Base-by-base conservation (phyloP, 64 coral and sea anemone species). In the Actinia equina region DNA sequence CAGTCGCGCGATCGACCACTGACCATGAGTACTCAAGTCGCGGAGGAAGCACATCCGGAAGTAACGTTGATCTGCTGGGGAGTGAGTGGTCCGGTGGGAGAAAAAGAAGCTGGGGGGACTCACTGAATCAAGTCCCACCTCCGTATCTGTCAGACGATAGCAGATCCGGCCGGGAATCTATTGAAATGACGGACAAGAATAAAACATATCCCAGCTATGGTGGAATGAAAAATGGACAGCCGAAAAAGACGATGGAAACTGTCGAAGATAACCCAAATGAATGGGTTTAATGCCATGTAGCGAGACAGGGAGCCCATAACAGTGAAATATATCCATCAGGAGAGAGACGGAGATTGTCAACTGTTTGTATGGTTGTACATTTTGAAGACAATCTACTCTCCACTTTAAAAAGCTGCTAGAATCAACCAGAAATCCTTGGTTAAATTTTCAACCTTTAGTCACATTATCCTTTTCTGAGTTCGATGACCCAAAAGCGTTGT, bases 41-140 rank as follows among this genome's bases (percentile, higher is more conserved):
- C 85, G 92, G 23, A 79, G 92, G 52, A 81, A 92, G 59, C 46
- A 71, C 19, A 42, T 61, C 3, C 59, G 85, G 53, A 77, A 7
- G n/a, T 59, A 91, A 15, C 79, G 87, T 64, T 42, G 82, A 12
- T 92, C 80, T 25, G 88, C 25, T 74, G 6, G 86, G 67, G 70
- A 85, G 4, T 63, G 83, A 85, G 83, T 37, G 60, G 22, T 67
- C 71, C 0, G 90, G 57, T 43, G 59, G 71, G 22, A 71, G 49
- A 10, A 88, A 88, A 2, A 77, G 94, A 9, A 96, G 94, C 80
- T 96, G 91, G 94, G 80, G 56, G 7, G 91, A 93, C 17, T 85
- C 54, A 79, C 78, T 93, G 37, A 93, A 90, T 87, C 88, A 84
- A 18, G 22, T 88, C 19, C 94, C 94, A 7, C 94, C 94, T 49